Conservation (phyloP, 2,113 vertebrate species). For the Clarias batrachus region DNA sequence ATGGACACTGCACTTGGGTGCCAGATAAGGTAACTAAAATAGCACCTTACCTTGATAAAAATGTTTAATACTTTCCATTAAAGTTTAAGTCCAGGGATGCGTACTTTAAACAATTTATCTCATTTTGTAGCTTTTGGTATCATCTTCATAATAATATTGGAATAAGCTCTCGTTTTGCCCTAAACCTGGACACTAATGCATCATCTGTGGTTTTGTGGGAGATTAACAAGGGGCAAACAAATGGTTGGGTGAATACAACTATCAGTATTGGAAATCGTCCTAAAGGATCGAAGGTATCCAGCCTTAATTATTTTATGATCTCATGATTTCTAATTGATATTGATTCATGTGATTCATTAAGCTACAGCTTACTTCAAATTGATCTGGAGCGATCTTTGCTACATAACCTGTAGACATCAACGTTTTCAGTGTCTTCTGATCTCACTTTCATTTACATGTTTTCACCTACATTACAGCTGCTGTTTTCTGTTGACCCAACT, state of each 20-base stretch:
- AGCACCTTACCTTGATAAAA: neutral
- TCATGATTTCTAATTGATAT: neutral
- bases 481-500: slow-evolving; percentile 37
- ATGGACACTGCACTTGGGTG: slow-evolving; percentile 62
- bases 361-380: neutral
- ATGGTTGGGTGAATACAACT: slow-evolving; percentile 64
- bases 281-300: slow-evolving; percentile 67
- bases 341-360: neutral
- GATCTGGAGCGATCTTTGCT: neutral
- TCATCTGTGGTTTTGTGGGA: slow-evolving; percentile 29
- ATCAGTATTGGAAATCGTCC: slow-evolving; percentile 68
- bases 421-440: neutral
- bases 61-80: neutral
- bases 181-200: slow-evolving; percentile 51
- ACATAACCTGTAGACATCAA: neutral
- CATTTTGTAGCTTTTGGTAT: slow-evolving; percentile 75
- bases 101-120: slow-evolving; percentile 1
- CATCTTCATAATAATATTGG: slow-evolving; percentile 43
- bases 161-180: neutral
- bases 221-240: slow-evolving; percentile 43
- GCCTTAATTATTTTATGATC: neutral
- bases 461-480: slow-evolving; percentile 61
- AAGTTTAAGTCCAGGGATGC: too few species aligned
- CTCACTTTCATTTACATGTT: neutral
- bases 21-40: slow-evolving; percentile 64